Conservation (phyloP, 2,888 invertebrate genomes). For the Conchocele bisecta region DNA sequence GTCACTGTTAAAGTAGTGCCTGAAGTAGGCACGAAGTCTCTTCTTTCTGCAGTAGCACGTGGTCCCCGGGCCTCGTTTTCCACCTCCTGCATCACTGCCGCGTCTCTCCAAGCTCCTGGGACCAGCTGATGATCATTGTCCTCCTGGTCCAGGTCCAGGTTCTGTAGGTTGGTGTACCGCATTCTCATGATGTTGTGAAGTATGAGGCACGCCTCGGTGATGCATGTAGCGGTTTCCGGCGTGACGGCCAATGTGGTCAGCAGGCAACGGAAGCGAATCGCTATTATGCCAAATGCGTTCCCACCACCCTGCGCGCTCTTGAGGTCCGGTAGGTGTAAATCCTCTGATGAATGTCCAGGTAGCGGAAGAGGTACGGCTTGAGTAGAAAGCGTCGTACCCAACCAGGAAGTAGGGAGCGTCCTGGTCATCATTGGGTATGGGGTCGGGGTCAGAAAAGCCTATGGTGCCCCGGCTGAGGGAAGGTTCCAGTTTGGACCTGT, state of each 20-base stretch:
- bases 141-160: constrained; percentile 11
- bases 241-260: too few species aligned
- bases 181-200: constrained; percentile 40
- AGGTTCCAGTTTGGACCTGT: background rate
- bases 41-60: constrained; percentile 3
- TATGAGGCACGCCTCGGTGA: constrained; percentile 15
- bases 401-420: constrained; percentile 9
- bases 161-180: constrained; percentile 30
- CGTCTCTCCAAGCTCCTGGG: constrained; percentile 44
- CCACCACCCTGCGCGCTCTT: too few species aligned
- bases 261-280: too few species aligned
- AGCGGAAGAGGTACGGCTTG: constrained; percentile 7
- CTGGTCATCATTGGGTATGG: background rate
- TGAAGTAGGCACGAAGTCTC: constrained; percentile 6
- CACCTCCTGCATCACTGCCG: constrained; percentile 15
- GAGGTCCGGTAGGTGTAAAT: constrained; percentile 21
- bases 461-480: background rate
- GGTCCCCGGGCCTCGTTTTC: background rate
- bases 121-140: constrained; percentile 25
- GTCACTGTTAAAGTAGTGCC: constrained; percentile 2
- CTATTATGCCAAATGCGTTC: too few species aligned
- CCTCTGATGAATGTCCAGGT: background rate
- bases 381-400: constrained; percentile 23
- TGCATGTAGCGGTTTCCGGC: too few species aligned
- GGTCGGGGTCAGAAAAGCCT: background rate